Base-by-base conservation (phyloP, 2,797 vertebrate genomes). In the Falco cherrug region DNA sequence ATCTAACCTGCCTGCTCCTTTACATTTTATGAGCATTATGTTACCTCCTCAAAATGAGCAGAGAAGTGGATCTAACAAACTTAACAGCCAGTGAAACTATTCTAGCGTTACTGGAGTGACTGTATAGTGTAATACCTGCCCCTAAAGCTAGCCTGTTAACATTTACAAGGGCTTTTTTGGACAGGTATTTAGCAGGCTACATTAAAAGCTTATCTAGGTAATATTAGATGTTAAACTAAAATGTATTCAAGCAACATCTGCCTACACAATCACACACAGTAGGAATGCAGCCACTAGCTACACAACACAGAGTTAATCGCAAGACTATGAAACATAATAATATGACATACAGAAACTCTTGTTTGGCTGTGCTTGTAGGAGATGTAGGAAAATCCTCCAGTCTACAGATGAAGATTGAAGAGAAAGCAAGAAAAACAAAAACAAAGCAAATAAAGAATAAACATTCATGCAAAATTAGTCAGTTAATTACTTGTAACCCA, bases 341-440 rank as follows among this genome's bases (percentile, higher is more conserved):
- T 95, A 90, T 83, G 90, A 99, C 99, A 99, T 99, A 99, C 99
- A 99, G 99, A 99, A 99, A 99, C 98, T 99, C 99, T 98, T 99
- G 99, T 99, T 99, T 99, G 98, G 99, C 99, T 98, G 99, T 99
- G 98, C 99, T 99, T 98, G 99, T 99, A 98, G 99, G 99, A 99
- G 99, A 99, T 97, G 99, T 99, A 98, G 99, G 99, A 98, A 99
- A 99, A 98, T 99, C 99, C 99, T 99, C 99, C 99, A 99, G 99
- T 99, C 99, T 99, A 98, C 84, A 98, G 97, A 97, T 97, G 98
- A 97, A 98, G 97, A 96, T 98, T 96, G 97, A 97, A 98, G 97
- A 97, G 97, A 98, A 98, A 98, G 98, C 97, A 98, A 98, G 97
- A 95, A 97, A 98, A 98, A 98, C 98, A 98, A 90, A 98, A 98